Base-by-base conservation (phyloP, 2,113 vertebrate genomes). In the Dromas ardeola region DNA sequence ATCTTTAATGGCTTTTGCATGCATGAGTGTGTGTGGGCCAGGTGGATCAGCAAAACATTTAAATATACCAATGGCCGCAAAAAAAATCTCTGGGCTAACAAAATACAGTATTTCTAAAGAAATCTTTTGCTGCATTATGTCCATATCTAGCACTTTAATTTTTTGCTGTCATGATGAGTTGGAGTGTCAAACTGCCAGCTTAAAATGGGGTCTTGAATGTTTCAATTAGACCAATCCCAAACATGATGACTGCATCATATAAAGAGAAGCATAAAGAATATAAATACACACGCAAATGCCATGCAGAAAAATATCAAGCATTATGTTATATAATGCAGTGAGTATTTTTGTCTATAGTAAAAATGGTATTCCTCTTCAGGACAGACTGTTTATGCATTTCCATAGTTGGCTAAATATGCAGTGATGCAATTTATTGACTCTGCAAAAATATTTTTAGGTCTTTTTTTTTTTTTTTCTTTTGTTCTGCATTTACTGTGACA, bases 381-480 rank as follows among this genome's bases (percentile, higher is more conserved):
- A 50, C 1, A 79, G 47, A 38, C 12, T 62, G 4, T 69, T 84
- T 67, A 88, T 2, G 0, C 5, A 42, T 88, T 93, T 86, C 42
- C 17, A n/a, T 70, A 73, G 11, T 4, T 72, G 42, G 10, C 5
- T 86, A 71, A 77, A 80, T 13, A 38, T 11, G 6, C 9, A 47
- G 21, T 25, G 6, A 65, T 61, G 9, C 3, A 74, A 40, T 66
- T 65, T 61, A 62, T 27, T 86, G 38, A 58, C 45, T 58, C 34
- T 11, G 4, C 6, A 83, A 86, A 88, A 62, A 49, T 78, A 59
- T 38, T 73, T 78, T 72, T 4, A 45, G 77, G 13, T 55, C 5
- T 1, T 36, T 0, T 36, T 0, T 11, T 50, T 59, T 45, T 52
- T 42, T 21, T 3, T 0, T 3, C 8, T 45, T 36, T 42, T 34